A percentile compares a stretch with the other conserved stretches of the same genome.
Evolutionary conservation across 92 coral and sea anemone genomes (phyloP).

Genomic region (Porites lobata): DNA sequence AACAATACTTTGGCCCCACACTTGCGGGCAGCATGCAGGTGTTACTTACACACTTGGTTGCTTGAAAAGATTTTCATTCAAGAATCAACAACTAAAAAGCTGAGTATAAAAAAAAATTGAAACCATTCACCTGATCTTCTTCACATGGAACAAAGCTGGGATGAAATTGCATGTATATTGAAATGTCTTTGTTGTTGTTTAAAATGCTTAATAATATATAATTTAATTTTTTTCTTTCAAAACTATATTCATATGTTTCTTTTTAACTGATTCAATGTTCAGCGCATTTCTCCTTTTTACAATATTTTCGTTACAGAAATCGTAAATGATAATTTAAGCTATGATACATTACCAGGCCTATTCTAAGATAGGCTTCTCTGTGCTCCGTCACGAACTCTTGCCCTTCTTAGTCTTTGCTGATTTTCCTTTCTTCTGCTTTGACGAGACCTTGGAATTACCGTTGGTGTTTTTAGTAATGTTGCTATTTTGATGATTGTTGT

Average conservation of each 20-base stretch:
- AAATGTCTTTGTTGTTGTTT: conserved; percentile 4
- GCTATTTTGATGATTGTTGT: conserved; percentile 35
- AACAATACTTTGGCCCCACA: no score
- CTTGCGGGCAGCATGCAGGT: no score
- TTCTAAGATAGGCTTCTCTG: not conserved
- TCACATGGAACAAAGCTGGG: not conserved
- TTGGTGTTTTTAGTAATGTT: conserved; percentile 12
- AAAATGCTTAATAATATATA: conserved; percentile 44
- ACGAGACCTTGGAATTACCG: conserved; percentile 9
- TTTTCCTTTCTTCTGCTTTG: conserved; percentile 32
- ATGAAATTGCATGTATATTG: not conserved
- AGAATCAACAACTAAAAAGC: no score
- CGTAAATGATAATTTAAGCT: not conserved
- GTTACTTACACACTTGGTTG: no score
- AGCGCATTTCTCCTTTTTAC: not conserved
- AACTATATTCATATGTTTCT: conserved; percentile 30
- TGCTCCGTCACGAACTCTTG: not conserved
- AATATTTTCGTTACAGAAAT: conserved; percentile 8
- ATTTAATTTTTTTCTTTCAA: conserved; percentile 12
- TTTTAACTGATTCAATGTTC: conserved; percentile 3
- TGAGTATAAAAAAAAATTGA: not conserved
- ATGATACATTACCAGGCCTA: not conserved
- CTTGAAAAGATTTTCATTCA: not conserved
- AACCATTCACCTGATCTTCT: not conserved
- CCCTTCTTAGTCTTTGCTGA: conserved; percentile 39